These are phyloP conservation scores for Kryptolebias ocellatus DNA, from an alignment of 2,797 vertebrate genomes.

Conservation along the genomic window DNA sequence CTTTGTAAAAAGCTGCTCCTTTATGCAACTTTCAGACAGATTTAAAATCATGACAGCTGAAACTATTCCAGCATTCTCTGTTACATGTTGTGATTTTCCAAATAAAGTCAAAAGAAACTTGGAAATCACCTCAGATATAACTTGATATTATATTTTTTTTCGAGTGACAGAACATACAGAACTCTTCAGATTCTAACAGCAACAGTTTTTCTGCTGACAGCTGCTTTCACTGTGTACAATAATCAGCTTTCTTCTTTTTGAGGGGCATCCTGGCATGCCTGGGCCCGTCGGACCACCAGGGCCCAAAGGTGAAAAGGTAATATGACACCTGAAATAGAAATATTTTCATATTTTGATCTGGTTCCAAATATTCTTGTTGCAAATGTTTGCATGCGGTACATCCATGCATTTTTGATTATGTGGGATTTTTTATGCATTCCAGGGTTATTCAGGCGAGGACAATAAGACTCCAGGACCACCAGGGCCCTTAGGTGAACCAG, in stretches of 20 bases:
- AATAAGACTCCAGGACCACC: conserved; percentile 87
- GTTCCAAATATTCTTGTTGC: background rate
- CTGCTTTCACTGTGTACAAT: conserved; percentile 2
- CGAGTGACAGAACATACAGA: no score
- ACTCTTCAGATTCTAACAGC: conserved; percentile 11
- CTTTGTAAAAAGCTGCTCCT: conserved; percentile 5
- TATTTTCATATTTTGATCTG: background rate
- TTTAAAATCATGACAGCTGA: no score
- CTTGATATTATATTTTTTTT: no score
- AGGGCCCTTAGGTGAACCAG: conserved; percentile 99
- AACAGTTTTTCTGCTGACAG: conserved; percentile 44
- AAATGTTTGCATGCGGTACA: conserved; percentile 4
- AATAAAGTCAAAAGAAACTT: no score
- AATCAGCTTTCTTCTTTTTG: conserved; percentile 43
- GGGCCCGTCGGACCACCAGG: conserved; percentile 89
- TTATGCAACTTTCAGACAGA: no score
- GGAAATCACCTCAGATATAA: no score
- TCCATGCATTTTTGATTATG: conserved; percentile 31
- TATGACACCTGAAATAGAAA: conserved; percentile 6
- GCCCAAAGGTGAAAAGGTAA: conserved; percentile 97
- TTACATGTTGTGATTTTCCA: no score
- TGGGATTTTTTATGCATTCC: conserved; percentile 56
- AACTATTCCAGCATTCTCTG: no score
- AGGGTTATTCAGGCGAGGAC: conserved; percentile 96
- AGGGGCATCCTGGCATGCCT: conserved; percentile 90